These are phyloP conservation scores for Caenorhabditis uteleia DNA, from an alignment of 2,888 invertebrate species.

Conservation along the genomic window DNA sequence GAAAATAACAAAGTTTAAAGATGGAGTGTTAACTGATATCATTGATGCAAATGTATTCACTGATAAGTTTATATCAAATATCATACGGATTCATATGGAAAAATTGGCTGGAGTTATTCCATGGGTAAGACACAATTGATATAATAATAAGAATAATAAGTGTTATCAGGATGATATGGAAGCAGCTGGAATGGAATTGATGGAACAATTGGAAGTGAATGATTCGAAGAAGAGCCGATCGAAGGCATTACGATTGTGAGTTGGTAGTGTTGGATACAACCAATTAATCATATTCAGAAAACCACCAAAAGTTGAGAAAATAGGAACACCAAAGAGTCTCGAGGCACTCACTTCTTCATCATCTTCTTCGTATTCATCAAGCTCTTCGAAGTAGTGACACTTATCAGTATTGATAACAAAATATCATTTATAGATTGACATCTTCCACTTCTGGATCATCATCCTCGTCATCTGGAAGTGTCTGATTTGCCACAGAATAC, in stretches of 20 bases:
- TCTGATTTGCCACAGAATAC: too few relatives aligned
- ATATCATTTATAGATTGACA: neutral
- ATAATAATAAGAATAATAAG: neutral
- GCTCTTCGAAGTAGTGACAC: conserved; percentile 18
- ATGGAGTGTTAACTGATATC: conserved; percentile 31
- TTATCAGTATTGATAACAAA: neutral
- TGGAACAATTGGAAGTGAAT: conserved; percentile 9
- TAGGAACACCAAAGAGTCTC: conserved; percentile 17
- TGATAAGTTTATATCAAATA: conserved; percentile 16
- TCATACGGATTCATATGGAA: conserved; percentile 26
- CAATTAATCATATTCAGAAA: conserved; percentile 6
- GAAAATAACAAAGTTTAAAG: conserved; percentile 29
- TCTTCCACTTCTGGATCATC: conserved; percentile 1
- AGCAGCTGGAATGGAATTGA: conserved; percentile 16
- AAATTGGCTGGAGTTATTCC: conserved; percentile 22
- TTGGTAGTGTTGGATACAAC: neutral
- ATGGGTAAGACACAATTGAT: conserved; percentile 19
- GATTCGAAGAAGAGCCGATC: too few relatives aligned
- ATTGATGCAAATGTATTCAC: conserved; percentile 31
- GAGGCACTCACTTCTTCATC: conserved; percentile 23
- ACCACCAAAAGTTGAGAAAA: conserved; percentile 15
- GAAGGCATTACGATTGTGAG: neutral
- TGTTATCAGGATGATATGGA: conserved; percentile 29
- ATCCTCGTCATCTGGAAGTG: conserved; percentile 1
- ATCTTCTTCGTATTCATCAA: too few relatives aligned